Conservation (phyloP, 2,888 invertebrate genomes). For the Cephus sareptanus region DNA sequence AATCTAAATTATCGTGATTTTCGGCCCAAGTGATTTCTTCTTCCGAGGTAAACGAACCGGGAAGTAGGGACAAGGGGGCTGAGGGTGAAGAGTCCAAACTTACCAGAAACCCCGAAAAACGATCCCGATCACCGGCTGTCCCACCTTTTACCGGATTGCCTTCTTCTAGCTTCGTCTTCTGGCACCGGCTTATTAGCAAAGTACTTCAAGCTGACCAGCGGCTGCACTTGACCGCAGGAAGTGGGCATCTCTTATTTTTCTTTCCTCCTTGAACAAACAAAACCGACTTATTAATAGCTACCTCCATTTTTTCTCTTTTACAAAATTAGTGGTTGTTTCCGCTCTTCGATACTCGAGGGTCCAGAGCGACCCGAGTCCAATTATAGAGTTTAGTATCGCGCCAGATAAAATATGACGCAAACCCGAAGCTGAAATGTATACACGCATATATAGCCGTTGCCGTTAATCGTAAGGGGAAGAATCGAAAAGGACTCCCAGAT, state of each 20-base stretch:
- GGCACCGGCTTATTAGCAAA: slow-evolving; percentile 46
- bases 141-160: slow-evolving; percentile 34
- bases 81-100: neutral
- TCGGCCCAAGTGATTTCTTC: too few relatives aligned
- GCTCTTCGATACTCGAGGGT: too few relatives aligned
- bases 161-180: too few relatives aligned
- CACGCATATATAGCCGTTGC: too few relatives aligned
- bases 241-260: slow-evolving; percentile 30
- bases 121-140: slow-evolving; percentile 46
- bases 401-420: too few relatives aligned
- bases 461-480: too few relatives aligned
- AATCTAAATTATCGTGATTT: too few relatives aligned
- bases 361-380: too few relatives aligned
- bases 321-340: too few relatives aligned
- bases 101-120: slow-evolving; percentile 34
- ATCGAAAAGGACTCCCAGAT: too few relatives aligned
- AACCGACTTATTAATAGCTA: slow-evolving; percentile 7
- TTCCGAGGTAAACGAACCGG: neutral
- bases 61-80: neutral
- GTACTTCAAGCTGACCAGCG: slow-evolving; percentile 33
- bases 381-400: too few relatives aligned
- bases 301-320: neutral
- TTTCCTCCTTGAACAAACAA: slow-evolving; percentile 28
- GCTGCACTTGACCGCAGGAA: slow-evolving; percentile 54
- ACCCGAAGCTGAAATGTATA: too few relatives aligned